A percentile compares a stretch with the other conserved stretches of the same genome.
These are phyloP conservation scores for Hirundo rustica DNA, from an alignment of 2,797 vertebrate genomes.

Conservation along the genomic window DNA sequence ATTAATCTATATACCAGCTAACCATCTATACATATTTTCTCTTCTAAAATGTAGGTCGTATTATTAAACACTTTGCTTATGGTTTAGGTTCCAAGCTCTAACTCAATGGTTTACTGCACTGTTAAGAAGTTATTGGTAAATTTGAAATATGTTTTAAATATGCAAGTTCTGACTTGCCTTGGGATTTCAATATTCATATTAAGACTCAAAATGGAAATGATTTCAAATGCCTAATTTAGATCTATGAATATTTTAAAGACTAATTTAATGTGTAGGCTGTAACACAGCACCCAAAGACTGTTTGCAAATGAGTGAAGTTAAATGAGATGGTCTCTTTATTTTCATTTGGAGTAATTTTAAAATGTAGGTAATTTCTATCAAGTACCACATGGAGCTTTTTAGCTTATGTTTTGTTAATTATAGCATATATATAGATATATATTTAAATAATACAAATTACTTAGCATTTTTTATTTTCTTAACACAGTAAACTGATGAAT, in stretches of 20 bases:
- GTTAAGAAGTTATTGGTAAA: neutral
- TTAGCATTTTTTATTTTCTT: neutral
- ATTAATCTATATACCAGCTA: neutral
- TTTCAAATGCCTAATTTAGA: slow-evolving; percentile 50
- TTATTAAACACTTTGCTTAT: neutral
- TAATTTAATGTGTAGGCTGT: slow-evolving; percentile 23
- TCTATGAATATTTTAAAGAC: slow-evolving; percentile 59
- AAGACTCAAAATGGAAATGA: slow-evolving; percentile 34
- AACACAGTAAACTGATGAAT: neutral
- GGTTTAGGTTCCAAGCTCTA: neutral
- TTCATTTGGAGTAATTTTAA: neutral
- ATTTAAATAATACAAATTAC: neutral
- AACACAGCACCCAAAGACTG: neutral
- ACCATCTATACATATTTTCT: neutral
- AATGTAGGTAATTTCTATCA: neutral
- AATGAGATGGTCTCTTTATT: neutral
- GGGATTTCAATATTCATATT: slow-evolving; percentile 29
- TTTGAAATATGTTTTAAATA: slow-evolving; percentile 7
- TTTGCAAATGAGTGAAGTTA: slow-evolving; percentile 30
- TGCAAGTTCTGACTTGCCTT: neutral
- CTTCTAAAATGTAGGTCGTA: neutral
- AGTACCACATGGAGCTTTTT: neutral
- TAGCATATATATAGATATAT: neutral
- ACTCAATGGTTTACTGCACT: neutral
- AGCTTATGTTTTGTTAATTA: neutral